Evolutionary conservation across 1,140 invertebrate genomes (phyloP).

Genomic region (Eueides isabella): DNA sequence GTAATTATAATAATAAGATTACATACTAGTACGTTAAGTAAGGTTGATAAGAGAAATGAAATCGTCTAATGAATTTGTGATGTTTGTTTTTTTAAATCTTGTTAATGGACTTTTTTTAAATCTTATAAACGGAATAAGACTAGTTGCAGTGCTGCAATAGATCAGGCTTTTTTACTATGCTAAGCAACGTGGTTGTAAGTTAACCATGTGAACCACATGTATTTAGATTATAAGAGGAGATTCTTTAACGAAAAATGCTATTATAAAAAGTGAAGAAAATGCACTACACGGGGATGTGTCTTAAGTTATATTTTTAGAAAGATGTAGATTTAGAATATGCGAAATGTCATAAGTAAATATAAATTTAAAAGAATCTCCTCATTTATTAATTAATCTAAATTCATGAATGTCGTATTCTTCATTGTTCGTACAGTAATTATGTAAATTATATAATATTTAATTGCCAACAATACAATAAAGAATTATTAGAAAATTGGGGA

Average conservation of each 20-base stretch:
- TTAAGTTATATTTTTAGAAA: slow-evolving; percentile 1
- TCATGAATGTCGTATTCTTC: neutral
- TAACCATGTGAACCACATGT: neutral
- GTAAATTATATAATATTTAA: slow-evolving; percentile 51
- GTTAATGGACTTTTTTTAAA: slow-evolving; percentile 2
- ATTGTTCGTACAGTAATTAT: slow-evolving; percentile 15
- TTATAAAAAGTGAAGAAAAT: slow-evolving; percentile 2
- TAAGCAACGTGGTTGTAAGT: neutral
- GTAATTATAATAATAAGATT: slow-evolving; percentile 9
- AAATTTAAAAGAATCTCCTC: neutral
- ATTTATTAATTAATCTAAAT: neutral
- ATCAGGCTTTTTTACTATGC: neutral
- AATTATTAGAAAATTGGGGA: slow-evolving; percentile 57
- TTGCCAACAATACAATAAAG: slow-evolving; percentile 59
- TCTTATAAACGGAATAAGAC: neutral
- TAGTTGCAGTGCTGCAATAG: slow-evolving; percentile 10
- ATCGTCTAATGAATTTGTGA: neutral
- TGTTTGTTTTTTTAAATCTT: slow-evolving; percentile 8
- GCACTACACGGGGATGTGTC: neutral
- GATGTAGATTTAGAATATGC: neutral
- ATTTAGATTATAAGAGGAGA: slow-evolving; percentile 9
- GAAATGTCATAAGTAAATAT: neutral
- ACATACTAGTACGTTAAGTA: neutral
- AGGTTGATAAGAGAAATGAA: slow-evolving; percentile 8
- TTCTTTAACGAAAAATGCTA: neutral